Conservation (phyloP, 2,797 vertebrate species). For the Neostethus bicornis region DNA sequence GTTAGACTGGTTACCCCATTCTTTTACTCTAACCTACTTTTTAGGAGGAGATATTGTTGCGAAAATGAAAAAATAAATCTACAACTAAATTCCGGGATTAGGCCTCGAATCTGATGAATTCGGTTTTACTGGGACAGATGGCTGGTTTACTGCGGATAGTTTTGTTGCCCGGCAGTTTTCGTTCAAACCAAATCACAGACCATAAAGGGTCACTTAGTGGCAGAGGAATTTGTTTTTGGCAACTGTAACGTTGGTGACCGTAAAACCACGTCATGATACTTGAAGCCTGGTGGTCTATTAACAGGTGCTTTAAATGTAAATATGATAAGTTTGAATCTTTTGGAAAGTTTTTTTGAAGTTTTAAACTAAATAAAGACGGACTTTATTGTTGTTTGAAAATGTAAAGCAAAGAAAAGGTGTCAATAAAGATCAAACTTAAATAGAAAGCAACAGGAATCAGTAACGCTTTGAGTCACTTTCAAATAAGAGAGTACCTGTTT, state of each 20-base stretch:
- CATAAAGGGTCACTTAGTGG: slow-evolving; percentile 80
- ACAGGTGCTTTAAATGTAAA: slow-evolving; percentile 39
- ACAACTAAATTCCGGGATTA: slow-evolving; percentile 75
- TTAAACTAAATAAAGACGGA: no score
- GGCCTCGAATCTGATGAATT: slow-evolving; percentile 75
- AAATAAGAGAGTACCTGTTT: no score
- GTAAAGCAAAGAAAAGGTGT: no score
- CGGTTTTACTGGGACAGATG: slow-evolving; percentile 78
- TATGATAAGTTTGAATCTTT: slow-evolving; percentile 13
- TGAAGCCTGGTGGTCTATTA: slow-evolving; percentile 34
- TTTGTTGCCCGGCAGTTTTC: slow-evolving; percentile 78
- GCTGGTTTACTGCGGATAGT: slow-evolving; percentile 77
- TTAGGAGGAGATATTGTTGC: slow-evolving; percentile 14
- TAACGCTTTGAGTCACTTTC: no score
- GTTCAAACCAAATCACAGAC: slow-evolving; percentile 78
- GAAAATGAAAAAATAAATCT: slow-evolving; percentile 53
- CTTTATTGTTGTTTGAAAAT: no score
- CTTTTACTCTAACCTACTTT: slow-evolving; percentile 36
- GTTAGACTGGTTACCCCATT: not conserved
- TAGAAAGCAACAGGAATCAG: no score
- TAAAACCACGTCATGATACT: slow-evolving; percentile 26
- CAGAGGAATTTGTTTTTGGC: slow-evolving; percentile 74
- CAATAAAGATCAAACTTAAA: no score
- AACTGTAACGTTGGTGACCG: slow-evolving; percentile 57
- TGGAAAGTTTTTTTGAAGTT: slow-evolving; percentile 1